Base-by-base conservation (phyloP, 2,888 invertebrate genomes). In the Branchellion lobata region DNA sequence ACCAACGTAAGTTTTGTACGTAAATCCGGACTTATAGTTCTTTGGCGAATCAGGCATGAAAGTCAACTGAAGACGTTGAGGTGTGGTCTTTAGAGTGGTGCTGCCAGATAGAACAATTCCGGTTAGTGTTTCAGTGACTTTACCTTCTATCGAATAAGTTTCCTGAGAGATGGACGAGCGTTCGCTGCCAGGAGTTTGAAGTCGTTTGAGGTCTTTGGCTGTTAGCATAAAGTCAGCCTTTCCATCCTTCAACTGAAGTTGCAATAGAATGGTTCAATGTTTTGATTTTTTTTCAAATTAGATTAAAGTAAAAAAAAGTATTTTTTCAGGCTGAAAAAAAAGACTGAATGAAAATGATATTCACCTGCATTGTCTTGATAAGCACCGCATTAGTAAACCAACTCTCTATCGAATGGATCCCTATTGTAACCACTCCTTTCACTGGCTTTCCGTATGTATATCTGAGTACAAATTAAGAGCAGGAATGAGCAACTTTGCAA, bases 391-490 rank as follows among this genome's bases (percentile, higher is more conserved):
- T n/a, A n/a, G n/a, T n/a, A n/a, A n/a, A n/a, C n/a, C n/a, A n/a
- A n/a, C n/a, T n/a, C n/a, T n/a, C n/a, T n/a, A n/a, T n/a, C n/a
- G n/a, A n/a, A n/a, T n/a, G n/a, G n/a, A 65, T 29, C 8, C 29
- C 34, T 65, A 79, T n/a, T 5, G 0, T 61, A 33, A 36, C 79
- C 0, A 11, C n/a, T 61, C 79, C 79, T 57, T 74, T 75, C 3
- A 79, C 79, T 24, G 75, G 36, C 24, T 79, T 73, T n/a, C 79
- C 74, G 72, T 72, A 79, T 3, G 79, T 79, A 65, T 79, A 79
- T 5, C 79, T 79, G n/a, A 57, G 61, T 57, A 11, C 14, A 40
- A 73, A 73, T 2, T 73, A 73, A 34, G 24, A 47, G 24, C 33
- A 1, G 29, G 34, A 1, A 65, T 65, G 11, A n/a, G n/a, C n/a